These are phyloP conservation scores for Lagopus muta DNA, from an alignment of 2,113 vertebrate species.

Conservation along the genomic window DNA sequence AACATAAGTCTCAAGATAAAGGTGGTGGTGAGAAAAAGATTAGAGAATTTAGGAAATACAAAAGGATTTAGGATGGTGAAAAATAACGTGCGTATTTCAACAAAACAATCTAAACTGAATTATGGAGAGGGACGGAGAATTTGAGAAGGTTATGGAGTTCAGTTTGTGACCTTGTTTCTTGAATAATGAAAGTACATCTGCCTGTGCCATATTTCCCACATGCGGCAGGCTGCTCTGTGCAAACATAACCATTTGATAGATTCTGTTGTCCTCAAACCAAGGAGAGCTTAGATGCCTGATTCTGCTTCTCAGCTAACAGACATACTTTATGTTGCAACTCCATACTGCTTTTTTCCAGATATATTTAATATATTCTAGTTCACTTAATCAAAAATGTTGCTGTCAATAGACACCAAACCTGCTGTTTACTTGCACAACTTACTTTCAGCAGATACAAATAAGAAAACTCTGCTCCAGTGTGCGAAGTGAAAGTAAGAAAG, in stretches of 20 bases:
- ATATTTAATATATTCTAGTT: background rate
- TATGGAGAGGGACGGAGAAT: background rate
- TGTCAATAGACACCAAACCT: background rate
- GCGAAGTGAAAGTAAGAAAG: background rate
- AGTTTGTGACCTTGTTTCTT: background rate
- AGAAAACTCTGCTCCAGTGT: background rate
- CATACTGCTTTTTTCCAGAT: background rate
- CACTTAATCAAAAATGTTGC: background rate
- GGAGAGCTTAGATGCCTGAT: background rate
- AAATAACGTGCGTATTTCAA: background rate
- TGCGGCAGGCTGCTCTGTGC: background rate
- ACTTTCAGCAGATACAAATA: background rate
- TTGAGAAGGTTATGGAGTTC: background rate
- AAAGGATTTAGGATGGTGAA: background rate
- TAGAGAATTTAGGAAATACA: background rate
- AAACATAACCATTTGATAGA: background rate
- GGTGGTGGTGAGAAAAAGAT: background rate
- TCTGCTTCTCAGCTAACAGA: background rate
- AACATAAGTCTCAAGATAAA: background rate
- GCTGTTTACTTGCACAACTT: background rate
- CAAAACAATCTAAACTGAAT: background rate
- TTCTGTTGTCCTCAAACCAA: background rate
- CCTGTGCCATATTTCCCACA: background rate
- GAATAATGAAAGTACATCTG: background rate
- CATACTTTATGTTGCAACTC: accelerated